Evolutionary conservation across 2,888 invertebrate genomes (phyloP).

Genomic region (Morpho helenor): DNA sequence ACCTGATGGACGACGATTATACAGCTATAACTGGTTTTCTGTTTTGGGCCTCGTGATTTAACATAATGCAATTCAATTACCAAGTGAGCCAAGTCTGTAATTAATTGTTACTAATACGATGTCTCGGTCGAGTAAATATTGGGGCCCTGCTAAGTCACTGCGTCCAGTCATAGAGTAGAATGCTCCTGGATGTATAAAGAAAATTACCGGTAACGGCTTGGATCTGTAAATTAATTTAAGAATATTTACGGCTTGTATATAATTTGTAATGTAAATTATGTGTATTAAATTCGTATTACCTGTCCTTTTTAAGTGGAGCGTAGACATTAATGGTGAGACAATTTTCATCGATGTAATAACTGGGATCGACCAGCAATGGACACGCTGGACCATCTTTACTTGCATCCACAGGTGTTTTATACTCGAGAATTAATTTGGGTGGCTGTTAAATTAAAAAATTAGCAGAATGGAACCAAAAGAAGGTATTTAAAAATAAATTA

Average conservation of each 20-base stretch:
- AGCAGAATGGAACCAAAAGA: too few relatives aligned
- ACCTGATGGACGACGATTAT: too few relatives aligned
- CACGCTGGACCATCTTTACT: constrained; percentile 79
- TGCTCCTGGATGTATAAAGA: constrained; percentile 82
- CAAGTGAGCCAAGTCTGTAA: constrained; percentile 75
- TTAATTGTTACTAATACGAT: constrained; percentile 81
- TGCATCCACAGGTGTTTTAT: constrained; percentile 76
- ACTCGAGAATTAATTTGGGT: constrained; percentile 69
- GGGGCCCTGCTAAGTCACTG: constrained; percentile 72
- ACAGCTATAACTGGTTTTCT: neutral
- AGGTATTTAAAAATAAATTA: too few relatives aligned
- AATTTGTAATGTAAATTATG: too few relatives aligned
- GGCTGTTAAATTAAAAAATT: constrained; percentile 43
- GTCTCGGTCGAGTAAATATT: constrained; percentile 80
- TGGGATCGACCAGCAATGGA: constrained; percentile 55
- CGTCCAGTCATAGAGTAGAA: constrained; percentile 78
- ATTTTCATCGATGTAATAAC: constrained; percentile 74
- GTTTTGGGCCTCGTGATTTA: neutral
- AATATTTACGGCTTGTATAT: neutral
- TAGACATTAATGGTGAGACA: constrained; percentile 83
- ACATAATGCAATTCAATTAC: constrained; percentile 17
- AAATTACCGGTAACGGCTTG: constrained; percentile 72
- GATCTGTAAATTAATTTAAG: neutral
- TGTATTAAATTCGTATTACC: constrained; percentile 10
- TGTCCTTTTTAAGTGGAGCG: constrained; percentile 38